These are phyloP conservation scores for Manduca sexta DNA, from an alignment of 1,140 invertebrate species.

Conservation along the genomic window DNA sequence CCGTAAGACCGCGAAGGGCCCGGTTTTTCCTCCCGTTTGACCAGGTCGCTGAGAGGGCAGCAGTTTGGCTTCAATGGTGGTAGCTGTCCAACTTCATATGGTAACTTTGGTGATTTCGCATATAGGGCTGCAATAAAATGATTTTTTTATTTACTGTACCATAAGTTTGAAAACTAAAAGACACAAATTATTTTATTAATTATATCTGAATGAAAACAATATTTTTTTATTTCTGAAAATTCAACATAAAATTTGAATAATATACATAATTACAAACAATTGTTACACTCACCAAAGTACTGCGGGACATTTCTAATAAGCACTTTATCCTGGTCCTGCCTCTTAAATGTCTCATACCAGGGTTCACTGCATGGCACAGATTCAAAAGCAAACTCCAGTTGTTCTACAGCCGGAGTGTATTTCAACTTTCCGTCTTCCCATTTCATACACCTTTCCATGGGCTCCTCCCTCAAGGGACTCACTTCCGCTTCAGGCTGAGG, in stretches of 20 bases:
- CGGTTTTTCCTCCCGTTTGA: conserved; percentile 45
- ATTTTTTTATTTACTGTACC: background rate
- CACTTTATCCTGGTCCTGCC: conserved; percentile 82
- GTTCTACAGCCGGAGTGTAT: conserved; percentile 75
- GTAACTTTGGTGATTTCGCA: conserved; percentile 79
- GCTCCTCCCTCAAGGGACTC: conserved; percentile 45
- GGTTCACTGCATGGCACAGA: conserved; percentile 80
- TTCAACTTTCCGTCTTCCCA: conserved; percentile 65
- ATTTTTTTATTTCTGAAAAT: no score
- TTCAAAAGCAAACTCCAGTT: conserved; percentile 85
- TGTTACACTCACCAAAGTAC: conserved; percentile 57
- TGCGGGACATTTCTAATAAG: conserved; percentile 62
- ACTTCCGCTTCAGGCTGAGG: conserved; percentile 23
- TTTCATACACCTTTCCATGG: conserved; percentile 50
- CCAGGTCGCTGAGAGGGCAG: conserved; percentile 60
- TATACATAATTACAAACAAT: background rate
- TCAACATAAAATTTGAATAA: background rate
- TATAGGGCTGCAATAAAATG: conserved; percentile 68
- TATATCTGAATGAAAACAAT: no score
- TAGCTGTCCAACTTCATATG: conserved; percentile 82
- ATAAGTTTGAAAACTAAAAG: conserved; percentile 3
- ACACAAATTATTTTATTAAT: conserved; percentile 2
- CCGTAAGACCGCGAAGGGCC: conserved; percentile 61
- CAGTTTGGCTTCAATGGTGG: conserved; percentile 75
- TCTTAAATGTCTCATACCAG: conserved; percentile 85